phyloP scores from a whole-genome alignment of 2,113 vertebrate genomes.

The Nycticebus coucang region DNA sequence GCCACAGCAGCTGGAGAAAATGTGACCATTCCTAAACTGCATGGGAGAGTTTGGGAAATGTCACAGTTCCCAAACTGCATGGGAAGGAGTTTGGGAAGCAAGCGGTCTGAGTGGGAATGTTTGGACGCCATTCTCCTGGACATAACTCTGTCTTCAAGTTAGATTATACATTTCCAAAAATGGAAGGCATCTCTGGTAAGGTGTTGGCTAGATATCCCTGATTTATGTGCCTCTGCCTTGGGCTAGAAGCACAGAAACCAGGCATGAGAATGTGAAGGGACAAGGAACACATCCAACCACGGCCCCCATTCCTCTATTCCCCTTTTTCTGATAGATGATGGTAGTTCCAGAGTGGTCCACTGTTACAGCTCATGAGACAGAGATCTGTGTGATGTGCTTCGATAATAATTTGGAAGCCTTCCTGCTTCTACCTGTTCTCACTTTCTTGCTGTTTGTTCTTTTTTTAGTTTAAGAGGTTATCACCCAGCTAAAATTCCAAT shows the following conservation, averaged over 20 bases:
- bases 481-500: neutral
- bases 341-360: neutral
- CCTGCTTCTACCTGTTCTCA: neutral
- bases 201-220: neutral
- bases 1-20: neutral
- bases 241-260: neutral
- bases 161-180: neutral
- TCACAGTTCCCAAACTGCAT: neutral
- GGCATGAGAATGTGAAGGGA: neutral
- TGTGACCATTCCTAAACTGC: neutral
- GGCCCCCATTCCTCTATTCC: neutral
- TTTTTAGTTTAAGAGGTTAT: neutral
- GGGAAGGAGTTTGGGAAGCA: neutral
- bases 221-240: neutral
- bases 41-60: too few species aligned
- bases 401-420: neutral
- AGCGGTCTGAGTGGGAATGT: accelerated
- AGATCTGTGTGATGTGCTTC: neutral
- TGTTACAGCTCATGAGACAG: neutral
- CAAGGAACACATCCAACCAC: neutral
- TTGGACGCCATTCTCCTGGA: neutral
- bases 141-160: neutral
- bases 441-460: neutral
- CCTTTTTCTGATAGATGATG: neutral
- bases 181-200: neutral